Base-by-base conservation (phyloP, 1,140 invertebrate species). In the Drosophila varians region DNA sequence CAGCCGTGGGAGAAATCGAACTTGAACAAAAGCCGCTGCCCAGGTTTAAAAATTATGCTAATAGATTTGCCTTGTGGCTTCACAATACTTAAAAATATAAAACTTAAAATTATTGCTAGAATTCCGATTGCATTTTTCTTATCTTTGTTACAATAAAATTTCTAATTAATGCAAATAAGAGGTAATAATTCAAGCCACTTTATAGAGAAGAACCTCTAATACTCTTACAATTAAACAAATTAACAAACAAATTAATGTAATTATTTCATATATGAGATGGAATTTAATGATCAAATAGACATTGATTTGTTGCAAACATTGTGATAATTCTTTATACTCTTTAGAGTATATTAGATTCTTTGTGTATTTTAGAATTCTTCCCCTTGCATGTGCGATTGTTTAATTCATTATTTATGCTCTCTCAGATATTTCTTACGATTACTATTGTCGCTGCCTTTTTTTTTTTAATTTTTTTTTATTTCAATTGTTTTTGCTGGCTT, bases 361-460 rank as follows among this genome's bases (percentile, higher is more conserved):
- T 11, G 28, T 9, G n/a, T 31, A 31, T 11, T 31, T 31, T n/a
- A 31, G 9, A 31, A 9, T n/a, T n/a, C 9, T 0, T 2, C 28
- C 3, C 9, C 28, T 11, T 31, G 28, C 28, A 31, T 11, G 28
- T 31, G 28, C 28, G 61, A 43, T 43, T 69, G 28, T 53, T 38
- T 38, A 53, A 60, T 55, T 58, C 42, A 54, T 53, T 58, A 47
- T 69, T 77, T 64, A 60, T 64, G 71, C 38, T 51, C 51, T 68
- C 52, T 54, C 53, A 70, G 65, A 51, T 66, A 48, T 70, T 56
- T 72, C 53, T 72, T 61, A 28, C 57, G 56, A 72, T 73, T 31
- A 28, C 9, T 74, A 25, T 21, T 61, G 60, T 47, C 28, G 60
- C 43, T 64, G 55, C 7, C 16, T 61, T 52, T 66, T 0, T 8